These are phyloP conservation scores for Epinephelus awoara DNA, from an alignment of 2,797 vertebrate species.

Conservation along the genomic window DNA sequence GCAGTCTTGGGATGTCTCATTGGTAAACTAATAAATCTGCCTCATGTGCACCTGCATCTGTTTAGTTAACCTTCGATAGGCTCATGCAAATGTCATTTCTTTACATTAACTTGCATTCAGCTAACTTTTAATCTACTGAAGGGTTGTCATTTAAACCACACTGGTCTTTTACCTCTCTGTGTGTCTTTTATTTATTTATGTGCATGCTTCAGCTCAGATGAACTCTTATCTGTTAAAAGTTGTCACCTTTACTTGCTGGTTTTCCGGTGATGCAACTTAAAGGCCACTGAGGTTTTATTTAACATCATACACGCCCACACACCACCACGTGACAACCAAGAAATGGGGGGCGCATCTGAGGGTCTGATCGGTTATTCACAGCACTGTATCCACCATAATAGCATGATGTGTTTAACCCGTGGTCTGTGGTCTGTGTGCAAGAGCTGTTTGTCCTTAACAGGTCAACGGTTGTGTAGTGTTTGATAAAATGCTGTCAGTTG, in stretches of 20 bases:
- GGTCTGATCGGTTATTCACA: constrained; percentile 48
- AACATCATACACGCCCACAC: constrained; percentile 54
- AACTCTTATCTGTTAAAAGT: constrained; percentile 29
- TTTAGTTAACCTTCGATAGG: constrained; percentile 44
- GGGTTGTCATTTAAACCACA: constrained; percentile 8
- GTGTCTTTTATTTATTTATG: constrained; percentile 20
- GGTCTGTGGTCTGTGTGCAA: constrained; percentile 57
- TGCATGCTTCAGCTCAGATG: neutral
- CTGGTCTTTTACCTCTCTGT: neutral
- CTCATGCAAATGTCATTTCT: constrained; percentile 45
- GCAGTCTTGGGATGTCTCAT: constrained; percentile 26
- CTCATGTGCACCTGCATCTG: constrained; percentile 39
- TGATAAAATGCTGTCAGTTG: constrained; percentile 32
- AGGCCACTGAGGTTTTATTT: constrained; percentile 68
- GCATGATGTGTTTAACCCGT: constrained; percentile 24
- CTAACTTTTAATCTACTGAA: constrained; percentile 33
- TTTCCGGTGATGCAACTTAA: constrained; percentile 72
- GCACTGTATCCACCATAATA: constrained; percentile 38
- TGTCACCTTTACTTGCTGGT: constrained; percentile 58
- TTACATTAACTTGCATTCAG: constrained; percentile 43
- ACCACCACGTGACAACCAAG: constrained; percentile 68
- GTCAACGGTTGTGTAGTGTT: constrained; percentile 32
- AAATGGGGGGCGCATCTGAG: constrained; percentile 47
- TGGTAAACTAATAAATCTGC: constrained; percentile 48
- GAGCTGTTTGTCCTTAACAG: constrained; percentile 34